phyloP scores from a whole-genome alignment of 2,888 invertebrate genomes.

The Limenitis camilla region DNA sequence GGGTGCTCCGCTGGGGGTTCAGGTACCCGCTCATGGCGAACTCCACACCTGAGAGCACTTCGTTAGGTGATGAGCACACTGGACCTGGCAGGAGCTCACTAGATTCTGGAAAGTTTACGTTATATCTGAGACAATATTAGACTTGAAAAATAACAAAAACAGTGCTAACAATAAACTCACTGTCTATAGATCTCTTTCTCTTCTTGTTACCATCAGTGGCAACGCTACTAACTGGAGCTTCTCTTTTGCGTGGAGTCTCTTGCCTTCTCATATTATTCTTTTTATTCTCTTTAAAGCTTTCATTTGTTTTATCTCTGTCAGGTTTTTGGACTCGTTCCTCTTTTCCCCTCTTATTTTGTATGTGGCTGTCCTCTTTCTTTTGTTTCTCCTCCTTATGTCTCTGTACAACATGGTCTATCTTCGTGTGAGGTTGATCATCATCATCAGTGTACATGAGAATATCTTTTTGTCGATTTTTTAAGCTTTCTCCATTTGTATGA shows the following conservation, averaged over 20 bases:
- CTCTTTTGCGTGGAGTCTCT: neutral
- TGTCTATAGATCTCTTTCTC: slow-evolving; percentile 8
- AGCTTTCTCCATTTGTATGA: slow-evolving; percentile 1
- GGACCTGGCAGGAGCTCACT: neutral
- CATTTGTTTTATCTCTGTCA: slow-evolving; percentile 7
- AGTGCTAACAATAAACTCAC: neutral
- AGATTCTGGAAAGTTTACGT: neutral
- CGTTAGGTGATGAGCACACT: neutral
- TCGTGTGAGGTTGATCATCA: slow-evolving; percentile 49
- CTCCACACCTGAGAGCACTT: slow-evolving; percentile 75
- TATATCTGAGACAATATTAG: too few relatives aligned
- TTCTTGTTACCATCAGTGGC: neutral
- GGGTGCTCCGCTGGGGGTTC: slow-evolving; percentile 82
- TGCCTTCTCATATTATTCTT: neutral
- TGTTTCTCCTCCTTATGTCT: slow-evolving; percentile 45
- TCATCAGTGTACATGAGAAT: slow-evolving; percentile 65
- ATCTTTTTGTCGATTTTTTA: slow-evolving; percentile 46
- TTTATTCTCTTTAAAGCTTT: slow-evolving; percentile 1
- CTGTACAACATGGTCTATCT: slow-evolving; percentile 58
- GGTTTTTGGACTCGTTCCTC: slow-evolving; percentile 6
- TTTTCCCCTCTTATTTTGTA: neutral
- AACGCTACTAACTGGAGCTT: neutral
- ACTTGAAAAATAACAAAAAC: neutral
- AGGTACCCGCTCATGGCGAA: slow-evolving; percentile 91
- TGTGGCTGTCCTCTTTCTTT: slow-evolving; percentile 13